Evolutionary conservation across 2,113 vertebrate species (phyloP).

Genomic region (Aramus guarauna): DNA sequence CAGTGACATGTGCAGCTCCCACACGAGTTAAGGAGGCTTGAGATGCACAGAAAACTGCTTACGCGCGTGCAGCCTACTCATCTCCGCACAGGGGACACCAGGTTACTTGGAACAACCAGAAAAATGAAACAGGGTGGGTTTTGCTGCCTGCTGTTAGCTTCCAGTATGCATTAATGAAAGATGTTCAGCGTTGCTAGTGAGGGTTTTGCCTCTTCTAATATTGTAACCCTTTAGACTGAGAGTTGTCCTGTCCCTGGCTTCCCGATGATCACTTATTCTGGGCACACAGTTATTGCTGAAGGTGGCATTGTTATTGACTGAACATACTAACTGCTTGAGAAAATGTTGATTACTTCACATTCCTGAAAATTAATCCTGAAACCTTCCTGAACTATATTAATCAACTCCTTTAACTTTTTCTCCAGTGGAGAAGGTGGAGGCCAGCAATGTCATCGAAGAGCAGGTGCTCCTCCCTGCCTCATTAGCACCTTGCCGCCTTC

Average conservation of each 20-base stretch:
- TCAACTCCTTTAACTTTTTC: conserved; percentile 51
- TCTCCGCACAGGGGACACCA: background rate
- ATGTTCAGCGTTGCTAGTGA: background rate
- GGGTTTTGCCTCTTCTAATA: background rate
- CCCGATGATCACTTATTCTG: conserved; percentile 12
- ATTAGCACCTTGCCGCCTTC: conserved; percentile 44
- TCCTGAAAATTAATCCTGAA: conserved; percentile 64
- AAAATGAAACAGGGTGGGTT: background rate
- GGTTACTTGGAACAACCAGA: background rate
- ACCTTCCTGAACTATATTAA: conserved; percentile 57
- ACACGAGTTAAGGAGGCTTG: background rate
- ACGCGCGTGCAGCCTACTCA: background rate
- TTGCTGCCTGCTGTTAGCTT: background rate
- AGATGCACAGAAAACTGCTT: background rate
- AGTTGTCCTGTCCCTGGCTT: background rate
- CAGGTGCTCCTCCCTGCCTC: conserved; percentile 35
- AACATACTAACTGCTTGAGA: conserved; percentile 44
- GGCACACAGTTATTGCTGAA: conserved; percentile 31
- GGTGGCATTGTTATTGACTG: conserved; percentile 60
- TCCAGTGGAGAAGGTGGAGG: conserved; percentile 18
- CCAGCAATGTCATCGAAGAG: conserved; percentile 14
- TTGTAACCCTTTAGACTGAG: background rate
- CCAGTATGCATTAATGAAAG: background rate
- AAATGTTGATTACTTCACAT: conserved; percentile 64
- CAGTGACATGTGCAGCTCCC: conserved; percentile 33